phyloP scores from a whole-genome alignment of 2,113 vertebrate species.

The Anseranas semipalmata region DNA sequence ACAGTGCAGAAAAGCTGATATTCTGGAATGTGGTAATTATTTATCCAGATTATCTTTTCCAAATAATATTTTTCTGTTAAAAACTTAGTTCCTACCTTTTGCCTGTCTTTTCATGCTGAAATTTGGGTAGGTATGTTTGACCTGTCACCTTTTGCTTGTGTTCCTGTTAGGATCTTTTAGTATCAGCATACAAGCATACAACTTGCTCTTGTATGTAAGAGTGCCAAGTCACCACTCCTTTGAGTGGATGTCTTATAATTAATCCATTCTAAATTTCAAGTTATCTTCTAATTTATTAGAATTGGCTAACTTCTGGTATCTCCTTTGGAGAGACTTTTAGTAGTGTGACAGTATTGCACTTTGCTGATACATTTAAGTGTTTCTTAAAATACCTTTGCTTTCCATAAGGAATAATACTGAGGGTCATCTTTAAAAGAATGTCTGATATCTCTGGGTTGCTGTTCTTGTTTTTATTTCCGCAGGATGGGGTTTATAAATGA shows the following conservation, averaged over 20 bases:
- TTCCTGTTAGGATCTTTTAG: neutral
- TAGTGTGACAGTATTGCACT: neutral
- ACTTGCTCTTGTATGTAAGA: neutral
- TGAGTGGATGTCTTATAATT: neutral
- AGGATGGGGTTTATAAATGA: neutral
- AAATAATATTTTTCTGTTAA: neutral
- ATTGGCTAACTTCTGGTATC: conserved; percentile 8
- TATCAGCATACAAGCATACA: neutral
- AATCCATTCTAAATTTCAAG: neutral
- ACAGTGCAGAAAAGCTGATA: neutral
- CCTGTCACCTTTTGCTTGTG: neutral
- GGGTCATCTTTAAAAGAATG: neutral
- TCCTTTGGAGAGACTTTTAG: conserved; percentile 6
- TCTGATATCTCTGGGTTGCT: neutral
- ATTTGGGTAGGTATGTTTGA: neutral
- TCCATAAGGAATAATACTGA: neutral
- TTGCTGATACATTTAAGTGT: neutral
- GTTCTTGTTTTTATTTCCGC: neutral
- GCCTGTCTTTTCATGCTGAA: neutral
- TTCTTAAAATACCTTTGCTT: conserved; percentile 19
- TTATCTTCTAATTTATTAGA: conserved; percentile 46
- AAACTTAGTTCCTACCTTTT: neutral
- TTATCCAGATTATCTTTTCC: neutral
- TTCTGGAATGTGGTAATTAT: neutral
- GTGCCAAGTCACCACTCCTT: neutral